Percentiles rank a stretch among this genome's conserved stretches.
phyloP scores from a whole-genome alignment of 2,888 invertebrate genomes.

The Caenorhabditis sp. region DNA sequence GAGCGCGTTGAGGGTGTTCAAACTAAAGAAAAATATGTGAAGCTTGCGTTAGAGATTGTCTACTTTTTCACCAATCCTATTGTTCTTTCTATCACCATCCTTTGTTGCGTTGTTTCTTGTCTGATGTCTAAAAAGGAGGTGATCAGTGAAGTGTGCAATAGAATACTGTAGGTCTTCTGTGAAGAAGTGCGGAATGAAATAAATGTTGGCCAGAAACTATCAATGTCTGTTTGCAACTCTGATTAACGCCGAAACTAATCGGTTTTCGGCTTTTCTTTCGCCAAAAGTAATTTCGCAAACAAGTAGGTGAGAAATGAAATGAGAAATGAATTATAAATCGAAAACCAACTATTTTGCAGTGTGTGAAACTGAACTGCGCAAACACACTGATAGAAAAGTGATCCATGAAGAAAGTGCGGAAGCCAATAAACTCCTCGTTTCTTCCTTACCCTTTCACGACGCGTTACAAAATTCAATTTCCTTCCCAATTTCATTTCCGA shows the following conservation, averaged over 20 bases:
- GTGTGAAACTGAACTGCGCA: not conserved
- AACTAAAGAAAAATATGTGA: slow-evolving; percentile 4
- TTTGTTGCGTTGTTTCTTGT: slow-evolving; percentile 2
- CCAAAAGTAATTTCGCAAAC: slow-evolving; percentile 48
- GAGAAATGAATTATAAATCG: slow-evolving; percentile 1
- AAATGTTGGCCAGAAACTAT: slow-evolving; percentile 15
- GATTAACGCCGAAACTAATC: slow-evolving; percentile 47
- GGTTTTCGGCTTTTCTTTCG: slow-evolving; percentile 31
- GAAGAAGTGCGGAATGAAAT: too few relatives aligned
- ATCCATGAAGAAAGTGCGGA: slow-evolving; percentile 21
- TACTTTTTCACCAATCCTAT: slow-evolving; percentile 3
- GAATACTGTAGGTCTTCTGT: too few relatives aligned
- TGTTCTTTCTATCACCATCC: slow-evolving; percentile 3
- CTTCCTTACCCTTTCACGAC: too few relatives aligned
- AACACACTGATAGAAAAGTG: not conserved
- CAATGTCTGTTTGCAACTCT: slow-evolving; percentile 40
- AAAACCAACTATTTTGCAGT: not conserved
- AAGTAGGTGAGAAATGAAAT: slow-evolving; percentile 37
- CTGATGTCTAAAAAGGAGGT: not conserved
- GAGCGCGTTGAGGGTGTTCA: too few relatives aligned
- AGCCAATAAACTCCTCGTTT: not conserved
- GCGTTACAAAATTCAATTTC: not conserved
- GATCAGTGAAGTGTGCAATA: not conserved
- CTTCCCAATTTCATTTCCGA: not conserved
- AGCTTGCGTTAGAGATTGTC: slow-evolving; percentile 13